These are phyloP conservation scores for Drosophila meridionalis DNA, from an alignment of 2,888 invertebrate species.

Conservation along the genomic window DNA sequence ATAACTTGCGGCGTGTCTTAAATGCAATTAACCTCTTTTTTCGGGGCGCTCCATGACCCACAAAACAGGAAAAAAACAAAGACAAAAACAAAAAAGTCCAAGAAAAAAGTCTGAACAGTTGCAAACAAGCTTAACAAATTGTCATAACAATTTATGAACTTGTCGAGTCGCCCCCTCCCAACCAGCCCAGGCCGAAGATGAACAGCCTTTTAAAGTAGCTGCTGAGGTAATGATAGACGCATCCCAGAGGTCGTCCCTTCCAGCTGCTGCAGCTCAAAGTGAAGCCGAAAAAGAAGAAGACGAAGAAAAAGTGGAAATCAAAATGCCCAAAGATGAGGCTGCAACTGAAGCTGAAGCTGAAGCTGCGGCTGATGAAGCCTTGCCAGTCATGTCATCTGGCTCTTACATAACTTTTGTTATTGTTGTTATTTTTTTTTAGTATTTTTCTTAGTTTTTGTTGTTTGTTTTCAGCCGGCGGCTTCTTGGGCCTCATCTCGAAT, in stretches of 20 bases:
- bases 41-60: constrained; percentile 20
- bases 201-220: constrained; percentile 17
- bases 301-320: constrained; percentile 10
- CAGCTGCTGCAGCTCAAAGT: constrained; percentile 4
- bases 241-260: constrained; percentile 41
- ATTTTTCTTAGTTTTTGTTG: constrained; percentile 22
- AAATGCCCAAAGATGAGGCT: constrained; percentile 1
- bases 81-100: background rate
- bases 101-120: constrained; percentile 1
- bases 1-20: background rate
- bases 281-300: background rate
- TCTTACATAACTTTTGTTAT: constrained; percentile 62
- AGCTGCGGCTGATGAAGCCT: constrained; percentile 48
- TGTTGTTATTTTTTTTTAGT: constrained; percentile 7
- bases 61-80: background rate
- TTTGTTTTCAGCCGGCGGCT: constrained; percentile 27
- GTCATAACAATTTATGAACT: constrained; percentile 71
- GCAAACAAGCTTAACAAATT: constrained; percentile 42
- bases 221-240: constrained; percentile 31
- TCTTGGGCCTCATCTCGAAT: constrained; percentile 59
- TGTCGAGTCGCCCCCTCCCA: constrained; percentile 27
- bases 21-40: constrained; percentile 38
- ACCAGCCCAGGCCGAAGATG: constrained; percentile 18
- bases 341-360: constrained; percentile 7
- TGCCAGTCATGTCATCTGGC: constrained; percentile 68